Base-by-base conservation (phyloP, 1,140 invertebrate genomes). In the Procambarus virginalis region DNA sequence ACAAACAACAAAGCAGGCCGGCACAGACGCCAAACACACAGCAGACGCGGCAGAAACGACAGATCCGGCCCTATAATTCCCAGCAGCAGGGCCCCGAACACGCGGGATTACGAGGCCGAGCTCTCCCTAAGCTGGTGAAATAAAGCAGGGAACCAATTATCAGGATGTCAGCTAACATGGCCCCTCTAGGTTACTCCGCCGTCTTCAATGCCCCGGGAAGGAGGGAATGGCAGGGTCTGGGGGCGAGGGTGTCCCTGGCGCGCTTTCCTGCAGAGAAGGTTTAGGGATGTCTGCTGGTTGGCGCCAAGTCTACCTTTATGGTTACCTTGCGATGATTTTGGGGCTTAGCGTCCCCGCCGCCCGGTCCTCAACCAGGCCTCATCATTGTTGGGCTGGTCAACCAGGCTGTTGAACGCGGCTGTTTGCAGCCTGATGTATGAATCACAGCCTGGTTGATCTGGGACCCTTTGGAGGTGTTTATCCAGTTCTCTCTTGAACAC, bases 81-180 rank as follows among this genome's bases (percentile, higher is more conserved):
- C 17, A 68, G 20, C 3, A 68, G 10, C 64, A 12, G 64, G 17
- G 10, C 3, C 64, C 64, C 12, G 64, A 10, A 68, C 10, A 68
- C 64, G 4, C 64, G 17, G 64, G 10, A 14, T 20, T 68, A 34
- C 34, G 34, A 34, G 34, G 34, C 34, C 34, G 34, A 68, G 17
- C 10, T 17, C 64, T 20, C 64, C 10, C 64, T 68, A 68, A 14
- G 64, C 64, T 68, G 10, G 64, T 68, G 64, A 68, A 68, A 68
- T 68, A 68, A 68, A 68, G 64, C 64, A 68, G 17, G 64, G 64
- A 68, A 68, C 64, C 64, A 68, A 68, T 68, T 68, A 68, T 68
- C 9, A 10, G 17, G 64, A 17, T 68, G 64, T 68, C 64, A 68
- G 64, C 64, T 68, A 68, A 68, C 64, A 68, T 17, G 64, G 64